These are phyloP conservation scores for Labeo calbasu DNA, from an alignment of 2,797 vertebrate species.

Conservation along the genomic window DNA sequence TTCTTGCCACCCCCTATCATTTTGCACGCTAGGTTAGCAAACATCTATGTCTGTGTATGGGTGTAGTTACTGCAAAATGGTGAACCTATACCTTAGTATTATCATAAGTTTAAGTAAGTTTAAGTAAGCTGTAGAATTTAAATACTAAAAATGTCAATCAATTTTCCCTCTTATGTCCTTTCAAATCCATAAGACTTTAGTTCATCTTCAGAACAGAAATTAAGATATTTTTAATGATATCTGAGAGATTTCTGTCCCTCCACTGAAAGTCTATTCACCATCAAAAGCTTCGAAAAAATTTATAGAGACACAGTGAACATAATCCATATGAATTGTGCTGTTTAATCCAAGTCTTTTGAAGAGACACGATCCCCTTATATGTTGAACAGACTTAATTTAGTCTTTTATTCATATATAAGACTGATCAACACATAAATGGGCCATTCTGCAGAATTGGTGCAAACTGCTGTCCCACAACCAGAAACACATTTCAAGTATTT, in stretches of 20 bases:
- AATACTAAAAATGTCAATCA: background rate
- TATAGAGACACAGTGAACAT: background rate
- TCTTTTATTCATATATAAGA: background rate
- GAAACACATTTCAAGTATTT: no score
- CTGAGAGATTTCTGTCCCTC: background rate
- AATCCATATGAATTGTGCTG: background rate
- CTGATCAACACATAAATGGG: background rate
- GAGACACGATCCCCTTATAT: background rate
- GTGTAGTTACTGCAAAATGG: background rate
- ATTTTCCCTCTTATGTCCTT: background rate
- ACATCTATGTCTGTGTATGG: background rate
- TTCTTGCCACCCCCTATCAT: background rate
- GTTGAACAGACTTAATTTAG: background rate
- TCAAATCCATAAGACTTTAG: background rate
- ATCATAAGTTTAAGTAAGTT: background rate
- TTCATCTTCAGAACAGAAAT: background rate
- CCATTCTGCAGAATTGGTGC: no score
- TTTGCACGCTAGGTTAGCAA: background rate
- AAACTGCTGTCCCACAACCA: no score
- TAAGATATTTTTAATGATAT: background rate
- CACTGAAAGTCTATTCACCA: background rate
- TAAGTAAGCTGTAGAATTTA: background rate
- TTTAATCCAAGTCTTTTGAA: background rate
- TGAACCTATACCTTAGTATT: background rate
- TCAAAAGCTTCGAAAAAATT: background rate